Evolutionary conservation across 2,113 vertebrate species (phyloP), one percentile per base, ranked within the genome.

Genomic region (Cyprinodon tularosa): DNA sequence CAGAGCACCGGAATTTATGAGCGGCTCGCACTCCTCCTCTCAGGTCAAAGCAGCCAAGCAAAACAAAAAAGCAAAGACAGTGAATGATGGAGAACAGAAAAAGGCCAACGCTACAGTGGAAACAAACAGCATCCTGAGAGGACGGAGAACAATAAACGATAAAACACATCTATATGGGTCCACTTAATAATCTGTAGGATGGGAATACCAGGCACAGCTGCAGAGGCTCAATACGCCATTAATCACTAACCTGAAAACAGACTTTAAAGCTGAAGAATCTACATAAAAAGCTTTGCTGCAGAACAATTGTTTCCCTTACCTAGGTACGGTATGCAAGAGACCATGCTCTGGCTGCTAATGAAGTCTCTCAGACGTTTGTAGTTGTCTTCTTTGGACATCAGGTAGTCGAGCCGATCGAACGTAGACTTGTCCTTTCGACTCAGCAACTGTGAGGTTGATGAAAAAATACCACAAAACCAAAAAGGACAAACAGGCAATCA

Each of bases 371-470:
- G 96, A 47, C 98, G 96, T 91, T 98, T 99, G 89, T 99, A 99
- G 94, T 99, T 99, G 92, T 99, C 98, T 93, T 99, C 98, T 95
- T 99, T 99, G 90, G 97, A 96, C 96, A 98, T 98, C 86, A 99
- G 95, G 90, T 97, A 99, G 86, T 99, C 97, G 75, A 99, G 78
- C 66, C 97, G 96, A 84, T 99, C 98, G 92, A 99, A 99, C 1
- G 95, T 96, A 17, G 97, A 94, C 94, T 97, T 99, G 92, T 99
- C 98, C 90, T 98, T 99, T 71, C 98, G 96, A 92, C 96, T 99
- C 87, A 99, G 42, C 79, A 99, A 93, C 98, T 99, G 80, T 37
- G 17, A 44, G 1, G 36, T 4, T n/a, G n/a, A 10, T 17, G 69
- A 79, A 38, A 29, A 17, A 48, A 1, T 11, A 1, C 62, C 3